Evolutionary conservation across 2,797 vertebrate genomes (phyloP).

Genomic region (Schizothorax lantsangensis): DNA sequence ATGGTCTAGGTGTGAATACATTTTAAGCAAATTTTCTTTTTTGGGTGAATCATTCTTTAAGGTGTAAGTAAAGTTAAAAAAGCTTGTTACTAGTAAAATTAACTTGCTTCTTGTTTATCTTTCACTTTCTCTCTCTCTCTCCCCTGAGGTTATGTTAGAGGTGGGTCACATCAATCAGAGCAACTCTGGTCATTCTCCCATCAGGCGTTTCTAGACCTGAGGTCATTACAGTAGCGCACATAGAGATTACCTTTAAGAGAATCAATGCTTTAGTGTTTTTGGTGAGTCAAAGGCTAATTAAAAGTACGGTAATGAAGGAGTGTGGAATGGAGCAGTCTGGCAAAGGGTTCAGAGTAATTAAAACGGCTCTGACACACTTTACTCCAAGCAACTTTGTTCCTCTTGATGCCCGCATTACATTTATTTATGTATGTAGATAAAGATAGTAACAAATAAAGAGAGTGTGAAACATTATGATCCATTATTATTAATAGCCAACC

Average conservation of each 20-base stretch:
- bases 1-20: background rate
- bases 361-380: slow-evolving; percentile 28
- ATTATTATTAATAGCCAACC: background rate
- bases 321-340: slow-evolving; percentile 54
- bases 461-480: background rate
- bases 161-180: slow-evolving; percentile 77
- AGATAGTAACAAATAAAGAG: background rate
- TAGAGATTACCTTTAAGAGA: slow-evolving; percentile 79
- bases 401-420: background rate
- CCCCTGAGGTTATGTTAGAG: slow-evolving; percentile 72
- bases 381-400: slow-evolving; percentile 18
- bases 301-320: slow-evolving; percentile 72
- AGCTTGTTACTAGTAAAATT: background rate
- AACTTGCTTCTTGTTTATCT: background rate
- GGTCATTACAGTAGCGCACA: slow-evolving; percentile 75
- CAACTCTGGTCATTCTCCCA: slow-evolving; percentile 55
- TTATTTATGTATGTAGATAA: slow-evolving; percentile 1
- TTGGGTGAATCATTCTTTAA: background rate
- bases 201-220: slow-evolving; percentile 52
- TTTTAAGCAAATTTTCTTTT: background rate
- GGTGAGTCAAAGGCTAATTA: slow-evolving; percentile 74
- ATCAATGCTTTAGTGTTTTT: slow-evolving; percentile 78
- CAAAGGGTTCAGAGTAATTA: slow-evolving; percentile 28
- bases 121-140: background rate
- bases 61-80: background rate